Base-by-base conservation (phyloP, 2,113 vertebrate species). In the Lates calcarifer region DNA sequence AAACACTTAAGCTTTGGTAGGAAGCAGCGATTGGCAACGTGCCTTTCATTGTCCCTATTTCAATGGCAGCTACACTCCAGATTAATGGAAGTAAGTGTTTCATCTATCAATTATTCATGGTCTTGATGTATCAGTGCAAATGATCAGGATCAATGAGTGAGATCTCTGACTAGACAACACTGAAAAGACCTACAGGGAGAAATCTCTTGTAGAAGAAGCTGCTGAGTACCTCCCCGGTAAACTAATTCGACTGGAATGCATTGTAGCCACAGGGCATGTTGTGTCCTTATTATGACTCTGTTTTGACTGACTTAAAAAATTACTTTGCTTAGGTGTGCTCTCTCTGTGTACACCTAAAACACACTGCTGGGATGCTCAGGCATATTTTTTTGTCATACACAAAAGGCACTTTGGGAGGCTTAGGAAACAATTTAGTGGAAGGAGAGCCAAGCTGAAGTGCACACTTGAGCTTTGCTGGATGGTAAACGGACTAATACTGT, bases 51-150 rank as follows among this genome's bases (percentile, higher is more conserved):
- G 35, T 31, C 39, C 57, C 9, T 29, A 15, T 61, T 39, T 60
- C 57, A 22, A 51, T 10, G 12, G 53, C 20, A 65, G 62, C 66
- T 29, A 3, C 41, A 35, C 28, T 41, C 45, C 65, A 62, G 45
- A 65, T 63, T 57, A 83, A 68, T 56, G 73, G 73, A 43, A 63
- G 65, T 49, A 67, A 35, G 78, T 53, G 37, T 33, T 66, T 61
- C 12, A 26, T 61, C 26, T n/a, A 63, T 82, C 20, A 69, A 65
- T 82, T 83, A 85, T 89, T 77, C 12, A 83, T 47, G 47, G 22
- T 24, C 39, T 77, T 33, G 12, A 68, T 71, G 60, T 53, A 43
- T 31, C 13, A 35, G 39, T 6, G 62, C 37, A 45, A 71, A 71
- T 61, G 11, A 20, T 17, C 56, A 24, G 26, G 45, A 60, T 70